These are phyloP conservation scores for human (Homo sapiens) DNA, from an alignment of 2,113 vertebrate genomes.

Conservation along the genomic window DNA sequence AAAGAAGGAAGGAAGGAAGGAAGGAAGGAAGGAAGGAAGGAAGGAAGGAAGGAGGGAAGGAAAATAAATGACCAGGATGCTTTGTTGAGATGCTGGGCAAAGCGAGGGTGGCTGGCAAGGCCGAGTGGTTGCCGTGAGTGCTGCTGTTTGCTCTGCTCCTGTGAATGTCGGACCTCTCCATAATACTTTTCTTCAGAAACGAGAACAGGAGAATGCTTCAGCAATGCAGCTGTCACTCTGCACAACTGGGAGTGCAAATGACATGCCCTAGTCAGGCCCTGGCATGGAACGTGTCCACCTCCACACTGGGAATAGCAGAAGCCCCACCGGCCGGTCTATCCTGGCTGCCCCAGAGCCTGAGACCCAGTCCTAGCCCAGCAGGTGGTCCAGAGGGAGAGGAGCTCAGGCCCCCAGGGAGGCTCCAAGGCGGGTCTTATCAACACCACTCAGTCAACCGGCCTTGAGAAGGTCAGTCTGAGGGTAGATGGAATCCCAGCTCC, in stretches of 20 bases:
- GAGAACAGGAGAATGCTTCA: neutral
- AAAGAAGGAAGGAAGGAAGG: no score
- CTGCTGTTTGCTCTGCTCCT: neutral
- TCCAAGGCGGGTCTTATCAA: neutral
- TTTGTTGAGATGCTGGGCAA: neutral
- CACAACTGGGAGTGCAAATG: neutral
- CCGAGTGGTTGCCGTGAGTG: accelerated
- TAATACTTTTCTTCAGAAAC: neutral
- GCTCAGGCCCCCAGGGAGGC: neutral
- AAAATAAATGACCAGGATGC: no score
- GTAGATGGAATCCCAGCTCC: neutral
- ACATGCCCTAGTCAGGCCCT: no score
- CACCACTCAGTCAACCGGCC: neutral
- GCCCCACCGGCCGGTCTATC: neutral
- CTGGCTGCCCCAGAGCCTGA: neutral
- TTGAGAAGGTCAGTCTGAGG: neutral
- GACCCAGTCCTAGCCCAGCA: neutral
- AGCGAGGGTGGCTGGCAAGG: neutral
- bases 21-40: no score
- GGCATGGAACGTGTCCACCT: neutral
- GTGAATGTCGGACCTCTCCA: neutral
- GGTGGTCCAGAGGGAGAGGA: neutral
- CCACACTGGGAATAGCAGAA: neutral
- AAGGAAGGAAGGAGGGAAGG: no score
- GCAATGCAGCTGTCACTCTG: neutral